A percentile compares a stretch with the other conserved stretches of the same genome.
Conservation (phyloP, 1,140 invertebrate species). For the Melanaphis sacchari region DNA sequence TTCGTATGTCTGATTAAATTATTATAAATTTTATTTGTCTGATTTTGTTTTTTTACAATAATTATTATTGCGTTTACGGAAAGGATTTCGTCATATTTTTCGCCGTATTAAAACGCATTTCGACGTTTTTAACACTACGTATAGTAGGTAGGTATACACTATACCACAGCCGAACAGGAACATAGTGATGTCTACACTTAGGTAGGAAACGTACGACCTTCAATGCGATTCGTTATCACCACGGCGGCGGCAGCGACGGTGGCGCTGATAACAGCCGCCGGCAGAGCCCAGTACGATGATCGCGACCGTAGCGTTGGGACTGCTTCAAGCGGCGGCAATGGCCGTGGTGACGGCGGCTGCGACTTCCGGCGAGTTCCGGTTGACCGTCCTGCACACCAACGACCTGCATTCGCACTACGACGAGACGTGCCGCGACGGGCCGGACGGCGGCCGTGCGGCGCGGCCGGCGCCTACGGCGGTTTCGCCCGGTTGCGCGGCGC, state of each 20-base stretch:
- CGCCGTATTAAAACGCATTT: no score
- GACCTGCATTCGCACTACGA: conserved; percentile 89
- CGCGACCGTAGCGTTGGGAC: background rate
- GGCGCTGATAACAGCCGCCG: no score
- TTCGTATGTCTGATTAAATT: no score
- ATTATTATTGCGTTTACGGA: no score
- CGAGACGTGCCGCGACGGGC: conserved; percentile 66
- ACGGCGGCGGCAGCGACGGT: background rate
- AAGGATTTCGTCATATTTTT: no score
- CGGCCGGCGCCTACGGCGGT: conserved; percentile 69
- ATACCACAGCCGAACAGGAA: no score
- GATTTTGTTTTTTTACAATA: no score
- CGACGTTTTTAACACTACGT: no score
- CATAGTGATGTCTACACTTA: no score
- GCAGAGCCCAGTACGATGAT: background rate
- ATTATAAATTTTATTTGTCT: no score
- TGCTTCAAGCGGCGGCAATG: background rate
- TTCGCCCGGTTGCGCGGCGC: conserved; percentile 77
- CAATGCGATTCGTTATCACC: background rate
- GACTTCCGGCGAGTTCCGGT: conserved; percentile 22
- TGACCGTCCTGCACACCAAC: conserved; percentile 82
- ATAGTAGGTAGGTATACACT: no score
- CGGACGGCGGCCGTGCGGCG: background rate
- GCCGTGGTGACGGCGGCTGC: no score
- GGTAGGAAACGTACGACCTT: background rate